Evolutionary conservation across 2,113 vertebrate genomes (phyloP), one percentile per base, ranked within the genome.

Genomic region (Egretta garzetta): DNA sequence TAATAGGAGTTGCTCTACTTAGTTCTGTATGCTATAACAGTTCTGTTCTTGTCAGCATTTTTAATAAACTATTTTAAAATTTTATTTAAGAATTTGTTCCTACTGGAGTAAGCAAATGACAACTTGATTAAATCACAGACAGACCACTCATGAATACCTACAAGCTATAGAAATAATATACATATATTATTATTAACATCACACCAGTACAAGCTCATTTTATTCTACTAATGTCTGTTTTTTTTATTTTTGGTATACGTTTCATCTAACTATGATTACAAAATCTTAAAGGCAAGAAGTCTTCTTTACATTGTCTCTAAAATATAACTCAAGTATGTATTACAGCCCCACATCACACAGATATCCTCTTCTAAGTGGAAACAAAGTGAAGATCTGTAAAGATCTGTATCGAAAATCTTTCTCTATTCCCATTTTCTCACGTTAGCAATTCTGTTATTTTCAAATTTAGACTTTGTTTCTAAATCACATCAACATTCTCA

Each of bases 31-130:
- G 21, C 35, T 79, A 53, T 17, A 79, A 50, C 0, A 3, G 26
- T 87, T 94, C 53, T 75, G 39, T 56, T 92, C 53, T 80, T 53
- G 32, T 19, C 53, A 80, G 24, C 50, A 75, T 90, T 91, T 91
- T 35, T 2, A 94, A 91, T 88, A 83, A 97, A 95, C 47, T 67
- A 70, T 68, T 95, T 74, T 5, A 67, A 92, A 97, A 68, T 55
- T 74, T 35, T 89, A 81, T 93, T 96, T 80, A 96, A 91, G 26
- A 94, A 85, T 49, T 43, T 73, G 18, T 79, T 87, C 22, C 67
- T 66, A 28, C 12, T 49, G 33, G 35, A 90, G 39, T 59, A 91
- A 94, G 43, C 9, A 87, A 88, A 89, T 70, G 8, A 66, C 75
- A 95, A 73, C 18, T 15, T 33, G 14, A 85, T 45, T 85, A 94